Conservation (phyloP, 2,888 invertebrate species). For the Nasonia oneida region DNA sequence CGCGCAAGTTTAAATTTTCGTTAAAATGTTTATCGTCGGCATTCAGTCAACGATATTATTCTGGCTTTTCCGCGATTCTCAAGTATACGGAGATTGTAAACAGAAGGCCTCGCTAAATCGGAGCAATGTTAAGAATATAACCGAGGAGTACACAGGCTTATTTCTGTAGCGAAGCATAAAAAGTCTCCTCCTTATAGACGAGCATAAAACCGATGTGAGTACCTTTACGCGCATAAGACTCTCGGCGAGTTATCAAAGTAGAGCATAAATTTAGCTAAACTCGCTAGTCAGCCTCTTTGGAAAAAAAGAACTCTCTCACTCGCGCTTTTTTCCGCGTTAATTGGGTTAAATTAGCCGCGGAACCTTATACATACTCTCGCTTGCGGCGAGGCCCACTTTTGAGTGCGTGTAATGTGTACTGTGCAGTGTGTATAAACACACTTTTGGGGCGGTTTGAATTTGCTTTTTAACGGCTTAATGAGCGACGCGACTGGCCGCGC, state of each 20-base stretch:
- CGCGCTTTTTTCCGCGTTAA: slow-evolving; percentile 51
- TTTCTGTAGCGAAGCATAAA: background rate
- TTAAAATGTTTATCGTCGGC: background rate
- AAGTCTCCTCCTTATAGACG: background rate
- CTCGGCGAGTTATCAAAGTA: background rate
- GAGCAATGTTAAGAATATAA: slow-evolving; percentile 36
- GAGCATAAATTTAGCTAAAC: too few relatives aligned
- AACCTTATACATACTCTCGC: slow-evolving; percentile 37
- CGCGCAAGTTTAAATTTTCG: background rate
- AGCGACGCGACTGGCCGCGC: background rate
- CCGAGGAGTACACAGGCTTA: background rate
- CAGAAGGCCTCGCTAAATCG: slow-evolving; percentile 12
- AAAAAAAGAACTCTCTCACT: slow-evolving; percentile 35
- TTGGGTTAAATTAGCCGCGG: slow-evolving; percentile 55
- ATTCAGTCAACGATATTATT: slow-evolving; percentile 7
- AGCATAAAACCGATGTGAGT: background rate
- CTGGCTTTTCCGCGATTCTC: slow-evolving; percentile 1
- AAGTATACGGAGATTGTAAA: background rate
- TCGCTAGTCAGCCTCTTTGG: background rate
- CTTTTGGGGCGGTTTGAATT: slow-evolving; percentile 24
- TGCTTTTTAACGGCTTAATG: slow-evolving; percentile 47
- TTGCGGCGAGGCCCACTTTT: slow-evolving; percentile 53
- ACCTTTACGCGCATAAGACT: background rate
- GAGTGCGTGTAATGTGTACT: background rate
- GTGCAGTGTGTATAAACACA: slow-evolving; percentile 42